These are phyloP conservation scores for Yponomeuta sedellus DNA, from an alignment of 2,888 invertebrate species.

Conservation along the genomic window DNA sequence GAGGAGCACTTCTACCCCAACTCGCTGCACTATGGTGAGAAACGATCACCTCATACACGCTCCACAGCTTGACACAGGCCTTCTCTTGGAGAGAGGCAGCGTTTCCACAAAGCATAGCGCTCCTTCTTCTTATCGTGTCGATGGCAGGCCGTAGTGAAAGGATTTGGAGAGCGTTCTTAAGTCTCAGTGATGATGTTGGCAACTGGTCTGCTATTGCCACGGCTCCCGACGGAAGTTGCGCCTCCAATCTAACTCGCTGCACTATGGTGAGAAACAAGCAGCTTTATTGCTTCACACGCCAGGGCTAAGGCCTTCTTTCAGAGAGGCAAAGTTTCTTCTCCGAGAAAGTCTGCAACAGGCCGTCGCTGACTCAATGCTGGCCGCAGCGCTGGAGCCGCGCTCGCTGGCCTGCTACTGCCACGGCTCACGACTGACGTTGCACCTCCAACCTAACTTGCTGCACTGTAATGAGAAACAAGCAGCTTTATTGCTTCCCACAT, in stretches of 20 bases:
- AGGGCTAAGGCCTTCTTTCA: too few species aligned
- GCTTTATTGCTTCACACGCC: too few species aligned
- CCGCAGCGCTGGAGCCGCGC: constrained; percentile 71
- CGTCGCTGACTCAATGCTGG: constrained; percentile 35
- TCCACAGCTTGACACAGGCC: background rate
- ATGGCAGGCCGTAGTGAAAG: too few species aligned
- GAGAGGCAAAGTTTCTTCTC: too few species aligned
- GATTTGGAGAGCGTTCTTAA: constrained; percentile 70
- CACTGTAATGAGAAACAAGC: constrained; percentile 80
- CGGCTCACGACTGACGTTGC: constrained; percentile 84
- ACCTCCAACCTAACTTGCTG: constrained; percentile 89
- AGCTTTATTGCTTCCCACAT: background rate
- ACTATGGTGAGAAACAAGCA: too few species aligned
- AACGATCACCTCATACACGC: background rate
- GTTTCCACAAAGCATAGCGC: constrained; percentile 56
- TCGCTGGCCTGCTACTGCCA: constrained; percentile 78
- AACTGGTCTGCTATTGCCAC: too few species aligned
- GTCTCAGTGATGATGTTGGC: constrained; percentile 26
- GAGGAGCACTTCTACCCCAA: constrained; percentile 92
- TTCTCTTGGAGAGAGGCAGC: too few species aligned
- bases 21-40: constrained; percentile 85
- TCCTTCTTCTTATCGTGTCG: too few species aligned
- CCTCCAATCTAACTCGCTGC: too few species aligned
- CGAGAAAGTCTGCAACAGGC: constrained; percentile 44
- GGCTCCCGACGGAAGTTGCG: too few species aligned